Evolutionary conservation across 1,140 invertebrate species (phyloP), one percentile per base, ranked within the genome.

Genomic region (Charaxes varanes): DNA sequence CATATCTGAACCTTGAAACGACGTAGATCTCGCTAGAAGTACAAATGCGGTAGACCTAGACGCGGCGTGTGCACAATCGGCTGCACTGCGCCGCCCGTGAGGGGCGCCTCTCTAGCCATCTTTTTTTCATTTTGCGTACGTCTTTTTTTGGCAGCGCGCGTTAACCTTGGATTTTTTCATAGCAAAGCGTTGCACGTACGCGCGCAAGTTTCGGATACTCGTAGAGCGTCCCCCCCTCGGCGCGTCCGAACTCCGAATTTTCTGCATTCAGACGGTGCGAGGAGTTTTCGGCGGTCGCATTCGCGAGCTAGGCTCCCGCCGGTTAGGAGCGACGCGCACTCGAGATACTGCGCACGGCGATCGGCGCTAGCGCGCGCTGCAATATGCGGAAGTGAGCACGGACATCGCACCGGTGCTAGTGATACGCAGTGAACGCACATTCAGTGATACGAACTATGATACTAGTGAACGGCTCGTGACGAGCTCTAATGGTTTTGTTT

Each of bases 81-180:
- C 65, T 84, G 83, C 81, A 85, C 59, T 65, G 64, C 67, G 71
- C 77, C 67, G 68, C 63, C 65, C 62, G 62, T 64, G 69, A 64
- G 73, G 77, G 63, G 76, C 68, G 54, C 68, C 56, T 58, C 68
- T 78, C 71, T 77, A 77, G 71, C 65, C 64, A 68, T 74, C 73
- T 74, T 77, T 79, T 58, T 74, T 73, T 69, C 59, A 70, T 76
- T 72, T 72, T 73, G 73, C 67, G 74, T 74, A 72, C 67, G 74
- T 79, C 78, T 82, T 82, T 79, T 82, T 82, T 82, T 72, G 78
- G 78, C 78, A 82, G 58, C 73, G 72, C 77, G 73, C 65, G 69
- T 72, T 79, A 82, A 78, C 78, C 74, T 82, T 79, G 78, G 64
- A 69, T 69, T 82, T 82, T 82, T 82, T 82, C 74, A 79, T 78